These are phyloP conservation scores for Tympanoctomys barrerae DNA, from an alignment of 2,797 vertebrate genomes.

Conservation along the genomic window DNA sequence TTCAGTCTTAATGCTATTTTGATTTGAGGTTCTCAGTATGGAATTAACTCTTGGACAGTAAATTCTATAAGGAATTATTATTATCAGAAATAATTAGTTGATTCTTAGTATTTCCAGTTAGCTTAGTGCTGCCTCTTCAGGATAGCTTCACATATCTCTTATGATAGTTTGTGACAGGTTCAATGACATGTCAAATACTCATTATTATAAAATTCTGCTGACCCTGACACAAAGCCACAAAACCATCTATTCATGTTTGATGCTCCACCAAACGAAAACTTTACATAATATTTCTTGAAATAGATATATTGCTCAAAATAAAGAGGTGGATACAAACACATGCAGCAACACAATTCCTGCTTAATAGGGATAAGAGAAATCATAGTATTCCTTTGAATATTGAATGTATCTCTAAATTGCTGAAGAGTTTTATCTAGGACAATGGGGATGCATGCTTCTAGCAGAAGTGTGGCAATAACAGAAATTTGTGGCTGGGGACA, in stretches of 20 bases:
- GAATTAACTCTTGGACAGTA: conserved; percentile 55
- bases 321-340: conserved; percentile 22
- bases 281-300: conserved; percentile 55
- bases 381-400: conserved; percentile 30
- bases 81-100: conserved; percentile 7
- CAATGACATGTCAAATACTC: conserved; percentile 54
- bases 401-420: conserved; percentile 60
- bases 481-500: conserved; percentile 7
- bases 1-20: conserved; percentile 52
- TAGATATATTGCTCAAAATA: conserved; percentile 35
- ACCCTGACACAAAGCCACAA: conserved; percentile 37
- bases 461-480: background rate
- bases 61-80: background rate
- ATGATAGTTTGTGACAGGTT: background rate
- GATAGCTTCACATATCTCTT: background rate
- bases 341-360: conserved; percentile 36
- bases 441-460: conserved; percentile 15
- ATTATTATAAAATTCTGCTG: conserved; percentile 61
- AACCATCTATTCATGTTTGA: background rate
- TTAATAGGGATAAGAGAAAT: conserved; percentile 24
- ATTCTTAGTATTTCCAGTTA: background rate
- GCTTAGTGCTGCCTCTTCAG: background rate
- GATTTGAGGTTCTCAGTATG: conserved; percentile 51
- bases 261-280: conserved; percentile 54
- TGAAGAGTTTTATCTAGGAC: conserved; percentile 34